A percentile compares a stretch with the other conserved stretches of the same genome.
Evolutionary conservation across 2,888 invertebrate species (phyloP).

Genomic region (Phengaris arion): DNA sequence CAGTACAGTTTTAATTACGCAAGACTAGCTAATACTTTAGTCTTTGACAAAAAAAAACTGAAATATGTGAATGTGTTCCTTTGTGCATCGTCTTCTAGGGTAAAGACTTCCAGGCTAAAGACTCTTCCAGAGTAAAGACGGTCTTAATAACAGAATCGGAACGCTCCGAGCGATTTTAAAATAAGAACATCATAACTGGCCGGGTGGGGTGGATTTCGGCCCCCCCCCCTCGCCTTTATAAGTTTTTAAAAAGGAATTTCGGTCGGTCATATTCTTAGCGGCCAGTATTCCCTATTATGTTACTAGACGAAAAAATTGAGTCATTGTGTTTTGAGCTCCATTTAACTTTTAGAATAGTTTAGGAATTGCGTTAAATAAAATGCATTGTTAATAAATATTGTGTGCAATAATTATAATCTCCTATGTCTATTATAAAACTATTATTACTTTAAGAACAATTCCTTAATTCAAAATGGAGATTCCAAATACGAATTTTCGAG

Average conservation of each 20-base stretch:
- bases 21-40: conserved; percentile 22
- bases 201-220: conserved; percentile 72
- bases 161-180: conserved; percentile 75
- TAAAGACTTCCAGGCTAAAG: conserved; percentile 25
- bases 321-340: neutral
- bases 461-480: neutral
- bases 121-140: conserved; percentile 45
- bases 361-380: neutral
- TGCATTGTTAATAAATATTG: neutral
- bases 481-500: neutral
- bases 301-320: conserved; percentile 30
- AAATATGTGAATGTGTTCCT: conserved; percentile 39
- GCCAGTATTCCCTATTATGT: conserved; percentile 38
- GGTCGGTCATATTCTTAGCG: conserved; percentile 45
- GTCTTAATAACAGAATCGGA: conserved; percentile 77
- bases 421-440: neutral
- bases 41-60: conserved; percentile 30
- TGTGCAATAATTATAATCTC: neutral
- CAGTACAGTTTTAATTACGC: conserved; percentile 13
- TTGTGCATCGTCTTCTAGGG: conserved; percentile 39
- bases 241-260: conserved; percentile 75
- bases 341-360: neutral
- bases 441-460: neutral
- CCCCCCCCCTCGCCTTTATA: conserved; percentile 55
- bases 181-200: conserved; percentile 78